These are phyloP conservation scores for Dryobates pubescens DNA, from an alignment of 2,797 vertebrate genomes.

Conservation along the genomic window DNA sequence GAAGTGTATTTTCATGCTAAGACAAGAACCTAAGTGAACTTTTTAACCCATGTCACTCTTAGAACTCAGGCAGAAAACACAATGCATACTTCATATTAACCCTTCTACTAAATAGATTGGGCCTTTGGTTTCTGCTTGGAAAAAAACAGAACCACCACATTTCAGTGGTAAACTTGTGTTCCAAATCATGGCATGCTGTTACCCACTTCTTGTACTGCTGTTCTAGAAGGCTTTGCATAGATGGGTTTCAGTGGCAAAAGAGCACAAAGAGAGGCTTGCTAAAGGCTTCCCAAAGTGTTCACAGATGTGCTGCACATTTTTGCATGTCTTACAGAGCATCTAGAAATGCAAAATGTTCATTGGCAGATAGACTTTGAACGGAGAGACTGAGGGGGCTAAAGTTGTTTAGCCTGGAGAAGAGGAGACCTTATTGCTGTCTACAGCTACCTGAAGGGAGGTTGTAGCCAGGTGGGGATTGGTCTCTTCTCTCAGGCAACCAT, in stretches of 20 bases:
- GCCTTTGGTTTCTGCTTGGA: background rate
- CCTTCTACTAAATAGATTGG: background rate
- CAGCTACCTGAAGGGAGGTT: no score
- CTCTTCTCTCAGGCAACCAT: no score
- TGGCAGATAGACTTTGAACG: background rate
- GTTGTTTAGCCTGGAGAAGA: no score
- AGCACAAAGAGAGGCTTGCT: background rate
- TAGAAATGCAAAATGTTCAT: background rate
- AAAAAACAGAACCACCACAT: background rate
- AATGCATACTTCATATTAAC: background rate
- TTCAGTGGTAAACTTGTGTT: background rate
- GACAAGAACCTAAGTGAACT: background rate
- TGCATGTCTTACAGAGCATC: background rate
- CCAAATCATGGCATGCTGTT: background rate
- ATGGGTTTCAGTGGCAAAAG: background rate
- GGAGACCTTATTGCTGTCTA: no score
- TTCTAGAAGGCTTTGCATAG: background rate
- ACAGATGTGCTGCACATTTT: background rate
- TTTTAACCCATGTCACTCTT: background rate
- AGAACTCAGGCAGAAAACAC: background rate
- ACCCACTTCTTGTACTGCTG: background rate
- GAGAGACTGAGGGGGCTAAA: no score
- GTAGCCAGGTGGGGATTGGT: no score
- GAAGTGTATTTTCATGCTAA: background rate
- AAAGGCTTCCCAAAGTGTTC: background rate